A percentile compares a stretch with the other conserved stretches of the same genome.
These are phyloP conservation scores for Eupeodes luniger DNA, from an alignment of 2,888 invertebrate genomes.

Conservation along the genomic window DNA sequence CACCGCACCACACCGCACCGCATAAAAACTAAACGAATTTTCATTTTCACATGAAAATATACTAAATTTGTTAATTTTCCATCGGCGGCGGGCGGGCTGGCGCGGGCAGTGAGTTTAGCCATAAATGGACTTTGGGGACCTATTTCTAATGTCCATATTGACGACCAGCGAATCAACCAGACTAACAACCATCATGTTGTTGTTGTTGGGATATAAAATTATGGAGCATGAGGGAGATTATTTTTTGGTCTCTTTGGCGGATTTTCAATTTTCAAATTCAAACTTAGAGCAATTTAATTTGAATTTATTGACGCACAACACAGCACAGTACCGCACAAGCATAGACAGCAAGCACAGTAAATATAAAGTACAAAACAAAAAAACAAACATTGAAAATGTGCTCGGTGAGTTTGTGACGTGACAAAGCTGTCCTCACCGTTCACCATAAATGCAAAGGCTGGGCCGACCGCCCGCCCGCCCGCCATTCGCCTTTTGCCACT, in stretches of 20 bases:
- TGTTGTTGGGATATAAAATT: neutral
- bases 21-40: slow-evolving; percentile 44
- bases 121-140: slow-evolving; percentile 47
- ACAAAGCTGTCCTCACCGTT: slow-evolving; percentile 32
- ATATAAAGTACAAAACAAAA: neutral
- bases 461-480: no score
- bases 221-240: neutral
- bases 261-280: slow-evolving; percentile 57
- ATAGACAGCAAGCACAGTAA: neutral
- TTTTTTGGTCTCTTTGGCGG: slow-evolving; percentile 17
- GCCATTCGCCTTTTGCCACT: no score
- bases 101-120: neutral
- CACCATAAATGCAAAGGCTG: slow-evolving; percentile 17
- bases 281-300: slow-evolving; percentile 67
- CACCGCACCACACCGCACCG: neutral
- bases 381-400: neutral
- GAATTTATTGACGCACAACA: slow-evolving; percentile 62
- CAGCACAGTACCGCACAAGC: neutral
- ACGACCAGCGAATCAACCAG: slow-evolving; percentile 2
- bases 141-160: neutral
- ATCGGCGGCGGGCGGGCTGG: no score
- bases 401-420: slow-evolving; percentile 32
- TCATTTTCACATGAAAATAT: slow-evolving; percentile 46
- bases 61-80: neutral
- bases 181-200: neutral